Conservation (phyloP, 92 coral and sea anemone genomes). For the Blastomussa wellsi region DNA sequence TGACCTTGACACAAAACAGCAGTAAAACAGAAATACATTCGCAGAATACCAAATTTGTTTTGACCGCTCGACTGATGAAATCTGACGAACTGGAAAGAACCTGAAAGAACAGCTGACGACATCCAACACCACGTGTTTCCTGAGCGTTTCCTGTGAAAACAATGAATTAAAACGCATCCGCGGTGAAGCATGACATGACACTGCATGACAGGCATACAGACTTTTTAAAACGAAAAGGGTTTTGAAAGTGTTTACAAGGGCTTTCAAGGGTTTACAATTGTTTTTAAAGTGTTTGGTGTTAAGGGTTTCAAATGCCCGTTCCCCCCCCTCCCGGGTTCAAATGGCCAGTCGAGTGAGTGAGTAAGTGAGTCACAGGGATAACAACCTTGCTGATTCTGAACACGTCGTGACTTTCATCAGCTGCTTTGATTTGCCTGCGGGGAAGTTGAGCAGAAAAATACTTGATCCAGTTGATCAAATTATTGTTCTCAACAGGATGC, state of each 20-base stretch:
- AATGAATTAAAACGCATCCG: not conserved
- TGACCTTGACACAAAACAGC: constrained; percentile 15
- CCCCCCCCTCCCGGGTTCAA: too few species aligned
- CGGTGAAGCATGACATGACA: constrained; percentile 4
- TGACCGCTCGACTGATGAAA: too few species aligned
- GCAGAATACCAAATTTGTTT: constrained; percentile 19
- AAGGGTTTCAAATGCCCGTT: too few species aligned
- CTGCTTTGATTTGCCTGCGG: constrained; percentile 5
- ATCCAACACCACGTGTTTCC: constrained; percentile 17
- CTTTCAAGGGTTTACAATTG: too few species aligned
- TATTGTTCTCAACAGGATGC: constrained; percentile 17
- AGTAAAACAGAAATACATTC: not conserved
- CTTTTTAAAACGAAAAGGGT: too few species aligned
- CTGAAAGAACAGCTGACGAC: not conserved
- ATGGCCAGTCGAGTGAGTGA: too few species aligned
- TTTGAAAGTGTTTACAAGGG: too few species aligned
- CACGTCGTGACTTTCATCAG: constrained; percentile 15
- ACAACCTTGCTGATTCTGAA: too few species aligned
- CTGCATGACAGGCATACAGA: too few species aligned
- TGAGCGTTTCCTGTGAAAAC: constrained; percentile 5
- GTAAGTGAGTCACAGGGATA: too few species aligned
- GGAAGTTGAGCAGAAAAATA: not conserved
- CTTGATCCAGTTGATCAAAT: constrained; percentile 9
- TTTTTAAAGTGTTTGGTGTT: too few species aligned
- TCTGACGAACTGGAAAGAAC: constrained; percentile 2